Percentiles rank a stretch among this genome's conserved stretches.
phyloP scores from a whole-genome alignment of 2,888 invertebrate genomes.

The Philonicus albiceps region DNA sequence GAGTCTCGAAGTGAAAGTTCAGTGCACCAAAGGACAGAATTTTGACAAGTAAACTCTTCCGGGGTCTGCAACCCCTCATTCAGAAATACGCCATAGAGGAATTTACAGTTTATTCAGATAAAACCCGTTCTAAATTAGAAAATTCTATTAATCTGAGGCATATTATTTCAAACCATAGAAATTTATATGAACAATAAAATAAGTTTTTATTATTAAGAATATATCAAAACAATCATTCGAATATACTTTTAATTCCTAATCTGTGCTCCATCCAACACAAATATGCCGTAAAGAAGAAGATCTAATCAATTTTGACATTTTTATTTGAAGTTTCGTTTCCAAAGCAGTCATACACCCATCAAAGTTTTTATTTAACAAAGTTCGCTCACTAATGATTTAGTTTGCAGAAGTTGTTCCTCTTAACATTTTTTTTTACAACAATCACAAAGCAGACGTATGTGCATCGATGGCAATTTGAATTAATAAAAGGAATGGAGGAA shows the following conservation, averaged over 20 bases:
- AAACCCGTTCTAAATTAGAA: neutral
- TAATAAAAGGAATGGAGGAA: neutral
- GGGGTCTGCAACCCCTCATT: neutral
- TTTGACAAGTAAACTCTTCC: neutral
- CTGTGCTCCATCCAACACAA: neutral
- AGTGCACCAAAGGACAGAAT: neutral
- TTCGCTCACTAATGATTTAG: neutral
- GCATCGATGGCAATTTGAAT: neutral
- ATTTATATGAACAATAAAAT: neutral
- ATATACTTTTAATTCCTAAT: neutral
- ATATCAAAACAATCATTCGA: neutral
- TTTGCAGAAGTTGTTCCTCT: neutral
- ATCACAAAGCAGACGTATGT: neutral
- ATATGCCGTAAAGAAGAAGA: neutral
- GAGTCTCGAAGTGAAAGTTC: neutral
- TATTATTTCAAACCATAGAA: neutral
- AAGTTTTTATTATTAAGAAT: neutral
- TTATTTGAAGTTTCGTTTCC: neutral
- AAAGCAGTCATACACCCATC: too few species aligned
- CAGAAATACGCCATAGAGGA: neutral
- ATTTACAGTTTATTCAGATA: neutral
- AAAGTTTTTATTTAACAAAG: neutral
- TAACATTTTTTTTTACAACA: neutral
- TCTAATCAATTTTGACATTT: neutral
- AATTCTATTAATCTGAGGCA: neutral